These are phyloP conservation scores for Lasioglossum figueresi DNA, from an alignment of 2,888 invertebrate genomes.

Conservation along the genomic window DNA sequence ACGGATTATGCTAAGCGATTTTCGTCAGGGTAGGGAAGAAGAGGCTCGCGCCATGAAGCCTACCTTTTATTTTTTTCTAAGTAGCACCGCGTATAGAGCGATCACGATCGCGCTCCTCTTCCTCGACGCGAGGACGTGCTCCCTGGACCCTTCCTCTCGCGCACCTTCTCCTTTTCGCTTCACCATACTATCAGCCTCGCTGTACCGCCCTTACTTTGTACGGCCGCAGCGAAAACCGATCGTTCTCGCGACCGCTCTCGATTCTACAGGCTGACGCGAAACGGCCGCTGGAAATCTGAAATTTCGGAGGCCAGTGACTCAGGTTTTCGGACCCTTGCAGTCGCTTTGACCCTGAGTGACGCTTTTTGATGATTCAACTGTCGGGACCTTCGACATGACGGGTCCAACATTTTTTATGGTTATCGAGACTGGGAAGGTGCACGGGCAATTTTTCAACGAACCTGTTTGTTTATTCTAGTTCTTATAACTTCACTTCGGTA, in stretches of 20 bases:
- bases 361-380: neutral
- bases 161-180: slow-evolving; percentile 3
- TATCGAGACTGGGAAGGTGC: neutral
- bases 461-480: neutral
- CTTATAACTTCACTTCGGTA: neutral
- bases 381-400: neutral
- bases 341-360: neutral
- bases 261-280: neutral
- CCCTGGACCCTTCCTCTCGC: slow-evolving; percentile 24
- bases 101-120: slow-evolving; percentile 54
- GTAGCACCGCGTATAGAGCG: slow-evolving; percentile 72
- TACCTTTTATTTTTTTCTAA: slow-evolving; percentile 69
- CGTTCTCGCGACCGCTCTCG: neutral
- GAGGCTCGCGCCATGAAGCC: slow-evolving; percentile 64
- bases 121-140: slow-evolving; percentile 10
- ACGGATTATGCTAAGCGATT: slow-evolving; percentile 82
- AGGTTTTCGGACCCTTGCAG: neutral
- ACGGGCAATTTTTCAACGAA: neutral
- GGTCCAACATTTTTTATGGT: neutral
- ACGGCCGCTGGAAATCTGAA: neutral
- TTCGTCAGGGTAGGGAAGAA: slow-evolving; percentile 64
- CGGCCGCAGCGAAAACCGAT: neutral
- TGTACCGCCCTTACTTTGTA: neutral
- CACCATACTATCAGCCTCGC: neutral
- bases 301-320: neutral